Base-by-base conservation (phyloP, 2,888 invertebrate genomes). In the Ormia ochracea region DNA sequence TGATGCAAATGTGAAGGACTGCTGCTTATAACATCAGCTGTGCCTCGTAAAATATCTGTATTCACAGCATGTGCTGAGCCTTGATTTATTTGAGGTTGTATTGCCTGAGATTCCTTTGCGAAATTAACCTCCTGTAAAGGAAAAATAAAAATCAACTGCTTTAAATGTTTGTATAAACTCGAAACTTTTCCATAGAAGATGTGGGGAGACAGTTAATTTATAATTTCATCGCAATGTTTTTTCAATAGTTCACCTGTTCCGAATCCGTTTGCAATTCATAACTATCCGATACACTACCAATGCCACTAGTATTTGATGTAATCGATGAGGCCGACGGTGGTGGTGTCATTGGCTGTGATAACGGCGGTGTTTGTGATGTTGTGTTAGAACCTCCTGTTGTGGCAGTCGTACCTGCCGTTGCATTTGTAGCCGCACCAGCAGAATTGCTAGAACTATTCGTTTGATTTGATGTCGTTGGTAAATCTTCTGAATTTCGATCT, bases 71-170 rank as follows among this genome's bases (percentile, higher is more conserved):
- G 88, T 74, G 89, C 86, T 14, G 83, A 72, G 54, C 91, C 89
- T 45, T 89, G 88, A 77, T 90, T 89, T 56, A 91, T 90, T 10
- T 91, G 90, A 59, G 93, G 93, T 85, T 93, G 93, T 36, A 93
- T 91, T 59, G 92, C 90, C 80, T 92, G 92, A 52, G 93, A 92
- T 85, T 93, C 93, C 86, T 92, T 93, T 52, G 92, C 90, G 61
- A 93, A 90, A 84, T 92, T 93, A 84, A 93, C 93, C 85, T 94
- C 93, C 94, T 94, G 88, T 0, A 82, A 85, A 65, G 21, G 23
- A 21, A 2, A 56, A 19, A 23, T n/a, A 10, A 7, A 50, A 58
- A 54, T 23, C 1, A 14, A 12, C 52, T 65, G 6, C n/a, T 43
- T 14, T 17, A 21, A 41, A 36, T 19, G 4, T 72, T 33, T 43